Evolutionary conservation across 2,888 invertebrate genomes (phyloP).

Genomic region (Cephus runcator): DNA sequence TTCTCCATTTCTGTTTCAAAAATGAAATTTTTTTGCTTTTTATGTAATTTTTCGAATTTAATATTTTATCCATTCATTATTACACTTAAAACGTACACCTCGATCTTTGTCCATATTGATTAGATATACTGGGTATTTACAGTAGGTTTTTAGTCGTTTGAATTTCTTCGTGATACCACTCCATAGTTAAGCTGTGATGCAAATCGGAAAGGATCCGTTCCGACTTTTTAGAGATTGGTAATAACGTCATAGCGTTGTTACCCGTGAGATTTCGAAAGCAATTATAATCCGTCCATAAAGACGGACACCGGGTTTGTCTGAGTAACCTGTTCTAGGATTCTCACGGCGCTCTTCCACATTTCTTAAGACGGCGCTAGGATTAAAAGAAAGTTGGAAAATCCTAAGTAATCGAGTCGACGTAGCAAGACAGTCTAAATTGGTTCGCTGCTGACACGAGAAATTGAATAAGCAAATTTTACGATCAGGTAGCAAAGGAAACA

Average conservation of each 20-base stretch:
- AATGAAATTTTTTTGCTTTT: too few relatives aligned
- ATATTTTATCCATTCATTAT: too few relatives aligned
- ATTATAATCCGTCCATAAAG: neutral
- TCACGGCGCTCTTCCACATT: neutral
- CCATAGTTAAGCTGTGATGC: neutral
- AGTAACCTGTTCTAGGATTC: neutral
- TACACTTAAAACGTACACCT: too few relatives aligned
- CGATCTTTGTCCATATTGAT: too few relatives aligned
- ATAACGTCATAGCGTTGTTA: neutral
- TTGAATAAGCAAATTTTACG: neutral
- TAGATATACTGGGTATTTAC: too few relatives aligned
- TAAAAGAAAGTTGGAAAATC: slow-evolving; percentile 10
- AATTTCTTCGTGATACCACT: neutral
- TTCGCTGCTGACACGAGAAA: neutral
- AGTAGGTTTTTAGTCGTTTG: neutral
- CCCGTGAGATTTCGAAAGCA: slow-evolving; percentile 2
- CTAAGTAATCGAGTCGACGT: neutral
- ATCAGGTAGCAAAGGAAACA: neutral
- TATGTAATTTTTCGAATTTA: too few relatives aligned
- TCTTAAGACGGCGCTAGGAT: neutral
- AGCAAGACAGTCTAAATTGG: neutral
- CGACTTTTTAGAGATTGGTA: neutral
- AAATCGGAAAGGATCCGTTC: neutral
- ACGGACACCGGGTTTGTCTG: neutral
- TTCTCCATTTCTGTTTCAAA: too few relatives aligned